A percentile compares a stretch with the other conserved stretches of the same genome.
Conservation (phyloP, 2,888 invertebrate species). For the Tillus elongatus region DNA sequence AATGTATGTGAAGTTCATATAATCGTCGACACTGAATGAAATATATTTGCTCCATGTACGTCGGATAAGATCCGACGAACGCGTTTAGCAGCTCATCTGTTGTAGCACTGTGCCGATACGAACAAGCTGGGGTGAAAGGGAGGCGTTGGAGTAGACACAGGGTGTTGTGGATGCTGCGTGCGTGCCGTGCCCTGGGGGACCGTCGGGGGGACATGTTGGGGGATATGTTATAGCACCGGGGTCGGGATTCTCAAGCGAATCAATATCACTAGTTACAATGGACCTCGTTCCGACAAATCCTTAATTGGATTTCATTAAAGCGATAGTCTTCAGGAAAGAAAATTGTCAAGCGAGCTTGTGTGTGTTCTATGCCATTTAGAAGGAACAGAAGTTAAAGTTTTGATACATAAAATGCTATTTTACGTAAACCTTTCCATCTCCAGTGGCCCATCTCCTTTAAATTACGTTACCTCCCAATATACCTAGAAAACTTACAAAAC, state of each 20-base stretch:
- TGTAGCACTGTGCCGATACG: neutral
- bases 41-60: no score
- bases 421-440: no score
- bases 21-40: no score
- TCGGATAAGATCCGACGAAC: conserved; percentile 2
- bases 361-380: no score
- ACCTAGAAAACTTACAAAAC: no score
- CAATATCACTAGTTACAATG: conserved; percentile 16
- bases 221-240: conserved; percentile 19
- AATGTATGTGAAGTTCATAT: no score
- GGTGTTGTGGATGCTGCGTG: conserved; percentile 25
- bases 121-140: conserved; percentile 5
- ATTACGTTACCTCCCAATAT: no score
- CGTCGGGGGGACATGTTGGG: conserved; percentile 18
- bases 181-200: conserved; percentile 22
- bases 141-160: conserved; percentile 11
- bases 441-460: no score
- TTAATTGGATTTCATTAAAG: conserved; percentile 18
- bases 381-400: no score
- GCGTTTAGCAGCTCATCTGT: conserved; percentile 2
- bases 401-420: no score
- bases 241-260: conserved; percentile 22
- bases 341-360: conserved; percentile 2
- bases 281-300: conserved; percentile 13
- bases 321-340: conserved; percentile 8